Evolutionary conservation across 2,113 vertebrate species (phyloP).

Genomic region (Sapajus apella): DNA sequence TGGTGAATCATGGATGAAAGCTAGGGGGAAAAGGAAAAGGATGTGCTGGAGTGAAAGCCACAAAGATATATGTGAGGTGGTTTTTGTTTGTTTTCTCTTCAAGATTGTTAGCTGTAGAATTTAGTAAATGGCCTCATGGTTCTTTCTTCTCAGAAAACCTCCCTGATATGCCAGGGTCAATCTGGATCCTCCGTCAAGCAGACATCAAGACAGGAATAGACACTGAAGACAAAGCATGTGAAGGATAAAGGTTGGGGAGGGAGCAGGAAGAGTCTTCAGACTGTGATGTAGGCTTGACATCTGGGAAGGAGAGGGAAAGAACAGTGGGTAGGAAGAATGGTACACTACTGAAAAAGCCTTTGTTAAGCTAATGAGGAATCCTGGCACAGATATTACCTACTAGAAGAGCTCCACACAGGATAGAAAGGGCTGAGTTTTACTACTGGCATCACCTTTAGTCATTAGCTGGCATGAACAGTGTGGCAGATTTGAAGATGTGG

Average conservation of each 20-base stretch:
- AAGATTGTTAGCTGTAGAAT: background rate
- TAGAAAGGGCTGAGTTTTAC: background rate
- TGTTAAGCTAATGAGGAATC: background rate
- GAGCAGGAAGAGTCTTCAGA: background rate
- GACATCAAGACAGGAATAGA: background rate
- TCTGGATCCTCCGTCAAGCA: background rate
- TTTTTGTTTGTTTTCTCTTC: background rate
- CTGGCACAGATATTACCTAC: background rate
- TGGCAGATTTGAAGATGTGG: background rate
- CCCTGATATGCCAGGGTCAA: background rate
- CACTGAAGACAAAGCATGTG: background rate
- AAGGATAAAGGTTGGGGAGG: no score
- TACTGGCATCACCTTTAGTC: no score
- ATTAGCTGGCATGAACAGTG: background rate
- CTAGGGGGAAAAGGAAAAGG: no score
- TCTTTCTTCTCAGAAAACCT: background rate
- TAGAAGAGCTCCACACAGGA: background rate
- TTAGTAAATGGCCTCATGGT: background rate
- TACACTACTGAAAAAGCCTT: background rate
- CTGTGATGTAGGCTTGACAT: background rate
- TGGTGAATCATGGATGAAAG: background rate
- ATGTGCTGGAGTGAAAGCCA: background rate
- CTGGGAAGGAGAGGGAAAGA: background rate
- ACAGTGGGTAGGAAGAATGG: background rate
- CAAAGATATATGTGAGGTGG: background rate